Percentiles rank a stretch among this genome's conserved stretches.
phyloP scores from a whole-genome alignment of 2,113 vertebrate species.

The Xyrauchen texanus region DNA sequence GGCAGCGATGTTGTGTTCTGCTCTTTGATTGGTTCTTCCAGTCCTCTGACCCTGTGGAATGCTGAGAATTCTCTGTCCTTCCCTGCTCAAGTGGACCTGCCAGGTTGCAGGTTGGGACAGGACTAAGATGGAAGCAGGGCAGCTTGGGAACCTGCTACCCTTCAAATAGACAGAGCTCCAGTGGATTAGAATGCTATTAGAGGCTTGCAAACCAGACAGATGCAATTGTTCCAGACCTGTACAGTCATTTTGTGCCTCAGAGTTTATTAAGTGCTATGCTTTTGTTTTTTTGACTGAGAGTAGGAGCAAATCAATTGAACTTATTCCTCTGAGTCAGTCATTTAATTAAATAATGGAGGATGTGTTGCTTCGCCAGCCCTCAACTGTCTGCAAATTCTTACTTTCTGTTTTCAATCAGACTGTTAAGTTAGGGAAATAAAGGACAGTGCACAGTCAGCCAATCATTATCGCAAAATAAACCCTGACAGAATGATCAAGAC shows the following conservation, averaged over 20 bases:
- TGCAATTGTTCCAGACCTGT: not conserved
- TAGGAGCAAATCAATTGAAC: slow-evolving; percentile 21
- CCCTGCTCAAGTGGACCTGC: slow-evolving; percentile 65
- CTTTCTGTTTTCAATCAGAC: too few species aligned
- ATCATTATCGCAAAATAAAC: too few species aligned
- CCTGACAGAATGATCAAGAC: too few species aligned
- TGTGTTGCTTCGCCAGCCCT: slow-evolving; percentile 45
- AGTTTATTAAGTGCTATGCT: slow-evolving; percentile 30
- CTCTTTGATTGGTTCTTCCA: slow-evolving; percentile 74
- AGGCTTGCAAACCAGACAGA: slow-evolving; percentile 8
- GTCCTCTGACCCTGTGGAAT: slow-evolving; percentile 74
- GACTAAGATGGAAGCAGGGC: slow-evolving; percentile 20
- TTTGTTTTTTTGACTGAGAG: slow-evolving; percentile 1
- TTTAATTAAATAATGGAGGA: slow-evolving; percentile 54
- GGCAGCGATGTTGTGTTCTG: slow-evolving; percentile 64
- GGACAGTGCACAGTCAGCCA: too few species aligned
- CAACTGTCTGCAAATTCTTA: slow-evolving; percentile 55
- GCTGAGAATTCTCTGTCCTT: slow-evolving; percentile 73
- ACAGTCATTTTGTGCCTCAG: slow-evolving; percentile 19
- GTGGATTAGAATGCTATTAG: slow-evolving; percentile 41
- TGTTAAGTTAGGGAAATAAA: too few species aligned
- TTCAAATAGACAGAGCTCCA: slow-evolving; percentile 29
- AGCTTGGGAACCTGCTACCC: slow-evolving; percentile 20
- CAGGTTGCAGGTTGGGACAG: slow-evolving; percentile 79
- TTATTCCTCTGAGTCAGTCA: slow-evolving; percentile 40